Percentiles rank a stretch among this genome's conserved stretches.
These are phyloP conservation scores for Gallinago stenura DNA, from an alignment of 2,797 vertebrate species.

Conservation along the genomic window DNA sequence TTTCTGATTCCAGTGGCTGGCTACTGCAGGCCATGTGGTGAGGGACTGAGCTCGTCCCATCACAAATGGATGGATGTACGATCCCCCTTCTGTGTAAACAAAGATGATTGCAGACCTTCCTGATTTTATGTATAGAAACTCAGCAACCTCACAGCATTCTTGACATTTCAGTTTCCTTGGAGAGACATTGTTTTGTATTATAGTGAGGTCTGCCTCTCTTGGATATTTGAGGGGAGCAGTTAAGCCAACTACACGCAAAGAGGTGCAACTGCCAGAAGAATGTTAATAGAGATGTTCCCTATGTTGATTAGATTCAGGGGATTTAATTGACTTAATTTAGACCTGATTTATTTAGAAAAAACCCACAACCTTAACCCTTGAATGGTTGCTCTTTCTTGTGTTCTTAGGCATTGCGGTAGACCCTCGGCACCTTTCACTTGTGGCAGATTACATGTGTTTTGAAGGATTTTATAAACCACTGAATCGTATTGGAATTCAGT, in stretches of 20 bases:
- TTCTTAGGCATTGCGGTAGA: slow-evolving; percentile 92
- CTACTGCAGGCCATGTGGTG: neutral
- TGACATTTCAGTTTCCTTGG: neutral
- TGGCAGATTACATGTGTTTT: slow-evolving; percentile 98
- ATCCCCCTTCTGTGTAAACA: neutral
- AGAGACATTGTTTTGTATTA: neutral
- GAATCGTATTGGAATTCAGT: slow-evolving; percentile 90
- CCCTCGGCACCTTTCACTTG: slow-evolving; percentile 93
- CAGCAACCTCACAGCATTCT: neutral
- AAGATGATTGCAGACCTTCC: neutral
- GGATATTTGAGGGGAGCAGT: neutral
- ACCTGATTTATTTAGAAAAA: neutral
- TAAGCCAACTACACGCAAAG: neutral
- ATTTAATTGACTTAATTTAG: neutral
- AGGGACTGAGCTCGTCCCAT: neutral
- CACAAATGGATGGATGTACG: neutral
- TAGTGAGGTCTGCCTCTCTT: neutral
- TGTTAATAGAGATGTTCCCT: neutral
- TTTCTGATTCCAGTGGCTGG: neutral
- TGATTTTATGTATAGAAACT: neutral
- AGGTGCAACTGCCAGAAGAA: neutral
- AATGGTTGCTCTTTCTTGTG: neutral
- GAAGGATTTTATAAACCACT: slow-evolving; percentile 94
- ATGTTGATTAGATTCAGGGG: neutral
- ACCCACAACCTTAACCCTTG: neutral